Percentiles rank a stretch among this genome's conserved stretches.
Conservation (phyloP, 2,888 invertebrate genomes). For the Drosophila kanekoi region DNA sequence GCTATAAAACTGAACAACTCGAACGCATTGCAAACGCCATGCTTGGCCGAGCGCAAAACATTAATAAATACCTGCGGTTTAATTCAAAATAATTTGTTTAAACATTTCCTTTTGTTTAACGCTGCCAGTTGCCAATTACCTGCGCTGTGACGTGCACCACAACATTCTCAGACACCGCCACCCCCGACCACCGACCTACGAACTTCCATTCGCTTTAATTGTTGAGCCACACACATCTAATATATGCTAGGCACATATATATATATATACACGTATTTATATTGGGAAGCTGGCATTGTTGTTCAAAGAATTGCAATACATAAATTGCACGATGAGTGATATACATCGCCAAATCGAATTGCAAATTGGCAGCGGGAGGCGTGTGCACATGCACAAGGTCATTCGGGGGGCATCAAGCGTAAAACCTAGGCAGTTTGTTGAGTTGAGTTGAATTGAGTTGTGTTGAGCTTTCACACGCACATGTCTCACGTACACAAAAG, state of each 20-base stretch:
- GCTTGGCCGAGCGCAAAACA: constrained; percentile 79
- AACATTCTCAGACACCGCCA: constrained; percentile 48
- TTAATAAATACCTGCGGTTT: constrained; percentile 81
- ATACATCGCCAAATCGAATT: constrained; percentile 67
- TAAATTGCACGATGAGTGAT: constrained; percentile 50
- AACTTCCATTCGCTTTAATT: constrained; percentile 26
- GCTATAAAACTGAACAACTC: constrained; percentile 20
- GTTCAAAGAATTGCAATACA: constrained; percentile 40
- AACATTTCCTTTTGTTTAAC: constrained; percentile 79
- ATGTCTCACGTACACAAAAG: not conserved
- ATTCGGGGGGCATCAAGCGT: not conserved
- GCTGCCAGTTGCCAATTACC: constrained; percentile 57
- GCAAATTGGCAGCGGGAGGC: constrained; percentile 45
- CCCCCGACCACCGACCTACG: not conserved
- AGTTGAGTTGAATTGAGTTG: constrained; percentile 3
- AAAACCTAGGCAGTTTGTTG: not conserved
- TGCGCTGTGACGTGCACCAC: constrained; percentile 42
- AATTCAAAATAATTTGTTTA: constrained; percentile 82
- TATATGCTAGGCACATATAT: not conserved
- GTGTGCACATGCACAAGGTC: constrained; percentile 27
- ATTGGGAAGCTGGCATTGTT: constrained; percentile 60
- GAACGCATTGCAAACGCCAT: constrained; percentile 63
- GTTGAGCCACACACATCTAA: constrained; percentile 3
- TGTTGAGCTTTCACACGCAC: constrained; percentile 24
- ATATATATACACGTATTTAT: not conserved